Conservation (phyloP, 2,113 vertebrate genomes). For the Halcyon malimbica region DNA sequence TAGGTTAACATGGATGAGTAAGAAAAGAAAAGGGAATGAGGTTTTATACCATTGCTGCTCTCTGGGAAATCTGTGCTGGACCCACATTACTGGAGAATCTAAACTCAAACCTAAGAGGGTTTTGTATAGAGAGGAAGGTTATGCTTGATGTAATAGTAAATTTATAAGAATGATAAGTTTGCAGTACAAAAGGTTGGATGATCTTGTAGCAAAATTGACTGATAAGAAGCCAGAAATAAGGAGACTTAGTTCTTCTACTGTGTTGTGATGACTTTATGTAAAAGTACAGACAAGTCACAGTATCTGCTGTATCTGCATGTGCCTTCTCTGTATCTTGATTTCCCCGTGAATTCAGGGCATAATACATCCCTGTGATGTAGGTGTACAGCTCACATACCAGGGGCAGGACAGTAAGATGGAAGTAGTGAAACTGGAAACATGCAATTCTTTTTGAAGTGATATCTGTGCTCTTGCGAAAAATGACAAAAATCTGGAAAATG, state of each 20-base stretch:
- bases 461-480: not conserved
- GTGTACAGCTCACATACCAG: not conserved
- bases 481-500: not conserved
- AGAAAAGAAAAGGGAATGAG: not conserved
- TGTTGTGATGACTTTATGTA: not conserved
- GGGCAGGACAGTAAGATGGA: not conserved
- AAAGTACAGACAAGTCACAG: not conserved
- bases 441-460: not conserved
- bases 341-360: not conserved
- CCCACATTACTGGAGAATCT: not conserved
- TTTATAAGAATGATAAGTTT: not conserved
- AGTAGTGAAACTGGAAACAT: not conserved
- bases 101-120: not conserved
- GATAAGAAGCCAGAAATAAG: not conserved
- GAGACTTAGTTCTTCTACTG: not conserved
- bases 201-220: not conserved
- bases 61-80: not conserved
- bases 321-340: not conserved
- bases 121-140: not conserved
- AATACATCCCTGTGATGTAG: not conserved
- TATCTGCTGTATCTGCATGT: not conserved
- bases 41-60: not conserved
- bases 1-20: not conserved
- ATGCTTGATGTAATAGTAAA: not conserved
- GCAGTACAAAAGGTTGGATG: not conserved